Evolutionary conservation across 1,140 invertebrate species (phyloP).

Genomic region (Grapholita molesta): DNA sequence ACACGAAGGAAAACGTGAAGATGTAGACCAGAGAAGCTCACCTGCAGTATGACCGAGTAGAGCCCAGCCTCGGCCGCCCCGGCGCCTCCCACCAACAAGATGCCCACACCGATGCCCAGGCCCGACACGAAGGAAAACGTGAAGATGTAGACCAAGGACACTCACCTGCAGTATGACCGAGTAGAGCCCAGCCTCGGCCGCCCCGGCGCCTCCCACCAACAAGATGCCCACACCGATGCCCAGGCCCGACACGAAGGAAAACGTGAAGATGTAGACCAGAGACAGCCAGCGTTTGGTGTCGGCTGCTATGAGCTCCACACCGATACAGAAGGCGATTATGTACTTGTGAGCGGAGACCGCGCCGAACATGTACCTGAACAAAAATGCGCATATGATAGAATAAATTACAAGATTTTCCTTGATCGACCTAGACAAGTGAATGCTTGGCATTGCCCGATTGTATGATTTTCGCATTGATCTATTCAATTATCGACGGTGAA

Average conservation of each 20-base stretch:
- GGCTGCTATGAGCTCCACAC: constrained; percentile 84
- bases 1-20: no score
- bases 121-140: constrained; percentile 88
- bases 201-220: constrained; percentile 76
- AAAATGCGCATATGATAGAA: not conserved
- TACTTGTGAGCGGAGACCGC: constrained; percentile 94
- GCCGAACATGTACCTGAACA: constrained; percentile 84
- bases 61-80: constrained; percentile 72
- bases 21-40: constrained; percentile 54
- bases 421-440: no score
- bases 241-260: constrained; percentile 88
- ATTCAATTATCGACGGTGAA: no score
- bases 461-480: no score
- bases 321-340: constrained; percentile 93
- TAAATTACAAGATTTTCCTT: no score
- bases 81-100: constrained; percentile 77
- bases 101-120: constrained; percentile 86
- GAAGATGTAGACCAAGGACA: constrained; percentile 59
- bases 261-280: constrained; percentile 72
- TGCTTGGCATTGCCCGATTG: no score
- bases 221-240: constrained; percentile 86
- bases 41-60: constrained; percentile 65
- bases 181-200: constrained; percentile 68
- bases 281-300: constrained; percentile 78
- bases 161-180: constrained; percentile 66